phyloP scores from a whole-genome alignment of 2,113 vertebrate genomes.

The Empidonax alnorum region DNA sequence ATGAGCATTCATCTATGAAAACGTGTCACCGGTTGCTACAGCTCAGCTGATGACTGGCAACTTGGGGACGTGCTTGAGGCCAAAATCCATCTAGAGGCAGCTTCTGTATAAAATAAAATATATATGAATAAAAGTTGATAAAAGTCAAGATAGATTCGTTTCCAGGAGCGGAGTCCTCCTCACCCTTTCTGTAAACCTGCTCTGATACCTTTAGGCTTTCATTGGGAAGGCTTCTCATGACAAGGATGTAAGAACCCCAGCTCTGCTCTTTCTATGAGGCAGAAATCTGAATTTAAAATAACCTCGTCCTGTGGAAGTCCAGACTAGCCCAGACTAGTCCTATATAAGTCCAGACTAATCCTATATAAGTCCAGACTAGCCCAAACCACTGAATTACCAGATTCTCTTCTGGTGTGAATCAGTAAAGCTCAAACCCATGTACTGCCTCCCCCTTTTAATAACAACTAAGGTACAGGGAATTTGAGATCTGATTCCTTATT shows the following conservation, averaged over 20 bases:
- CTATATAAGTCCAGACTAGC: background rate
- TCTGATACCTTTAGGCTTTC: background rate
- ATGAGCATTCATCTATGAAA: background rate
- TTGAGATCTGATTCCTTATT: background rate
- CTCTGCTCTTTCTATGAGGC: background rate
- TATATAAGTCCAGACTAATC: background rate
- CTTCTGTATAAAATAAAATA: background rate
- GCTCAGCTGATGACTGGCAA: background rate
- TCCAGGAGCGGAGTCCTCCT: background rate
- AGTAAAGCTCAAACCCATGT: background rate
- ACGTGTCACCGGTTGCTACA: background rate
- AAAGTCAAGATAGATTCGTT: background rate
- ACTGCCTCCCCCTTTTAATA: background rate
- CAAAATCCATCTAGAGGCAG: background rate
- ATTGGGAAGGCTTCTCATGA: background rate
- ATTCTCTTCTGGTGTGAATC: background rate
- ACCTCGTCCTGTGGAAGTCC: background rate
- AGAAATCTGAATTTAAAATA: background rate
- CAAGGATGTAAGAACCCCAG: background rate
- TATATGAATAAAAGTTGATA: background rate
- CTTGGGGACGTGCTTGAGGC: background rate
- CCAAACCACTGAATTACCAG: background rate
- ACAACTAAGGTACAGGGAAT: background rate
- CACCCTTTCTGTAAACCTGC: background rate
- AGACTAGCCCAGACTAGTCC: background rate